These are phyloP conservation scores for Temnothorax curvispinosus DNA, from an alignment of 1,140 invertebrate genomes.

Conservation along the genomic window DNA sequence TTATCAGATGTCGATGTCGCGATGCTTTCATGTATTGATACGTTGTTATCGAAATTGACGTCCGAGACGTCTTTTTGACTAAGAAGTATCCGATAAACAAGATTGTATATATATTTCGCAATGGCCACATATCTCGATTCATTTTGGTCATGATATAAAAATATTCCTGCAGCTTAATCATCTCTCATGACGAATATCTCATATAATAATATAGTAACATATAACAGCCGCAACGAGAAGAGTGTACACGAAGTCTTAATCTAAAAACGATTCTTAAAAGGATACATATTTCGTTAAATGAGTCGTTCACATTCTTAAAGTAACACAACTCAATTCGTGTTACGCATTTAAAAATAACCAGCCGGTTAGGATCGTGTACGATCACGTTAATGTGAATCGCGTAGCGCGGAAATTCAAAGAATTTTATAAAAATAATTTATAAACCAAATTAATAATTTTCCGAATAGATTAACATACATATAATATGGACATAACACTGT, in stretches of 20 bases:
- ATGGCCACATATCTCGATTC: neutral
- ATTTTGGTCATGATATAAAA: conserved; percentile 37
- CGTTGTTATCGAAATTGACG: conserved; percentile 2
- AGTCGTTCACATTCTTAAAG: neutral
- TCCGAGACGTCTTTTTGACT: neutral
- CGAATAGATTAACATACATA: neutral
- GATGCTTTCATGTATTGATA: conserved; percentile 5
- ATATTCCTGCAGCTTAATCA: conserved; percentile 27
- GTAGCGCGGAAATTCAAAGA: neutral
- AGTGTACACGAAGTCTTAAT: conserved; percentile 29
- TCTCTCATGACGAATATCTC: neutral
- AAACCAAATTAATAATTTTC: too few relatives aligned
- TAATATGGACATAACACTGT: neutral
- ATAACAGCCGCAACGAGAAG: conserved; percentile 7
- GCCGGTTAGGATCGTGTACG: neutral
- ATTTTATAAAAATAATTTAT: neutral
- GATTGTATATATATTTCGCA: neutral
- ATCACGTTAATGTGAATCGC: neutral
- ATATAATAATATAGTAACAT: neutral
- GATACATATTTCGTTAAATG: neutral
- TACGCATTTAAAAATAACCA: conserved; percentile 11
- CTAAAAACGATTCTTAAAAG: conserved; percentile 48
- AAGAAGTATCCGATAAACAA: conserved; percentile 26
- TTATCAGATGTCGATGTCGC: neutral
- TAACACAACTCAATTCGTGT: neutral